Percentiles rank a stretch among this genome's conserved stretches.
Conservation (phyloP, 2,888 invertebrate genomes). For the Aelia acuminata region DNA sequence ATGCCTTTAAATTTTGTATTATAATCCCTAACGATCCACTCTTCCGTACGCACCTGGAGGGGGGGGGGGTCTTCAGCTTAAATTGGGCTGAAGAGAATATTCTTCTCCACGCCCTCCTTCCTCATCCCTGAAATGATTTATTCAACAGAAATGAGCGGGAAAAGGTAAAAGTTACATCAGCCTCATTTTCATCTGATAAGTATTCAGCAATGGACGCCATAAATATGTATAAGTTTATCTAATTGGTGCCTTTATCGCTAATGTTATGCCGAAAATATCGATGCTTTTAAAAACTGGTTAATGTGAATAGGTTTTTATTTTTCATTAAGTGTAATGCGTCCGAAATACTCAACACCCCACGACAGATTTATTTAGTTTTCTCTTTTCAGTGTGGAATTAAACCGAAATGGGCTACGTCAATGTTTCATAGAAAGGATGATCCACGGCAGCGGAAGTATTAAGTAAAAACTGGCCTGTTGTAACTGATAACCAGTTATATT, state of each 20-base stretch:
- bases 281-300: background rate
- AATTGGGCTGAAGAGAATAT: conserved; percentile 27
- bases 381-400: too few species aligned
- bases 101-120: conserved; percentile 6
- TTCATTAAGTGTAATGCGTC: background rate
- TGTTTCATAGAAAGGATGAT: too few species aligned
- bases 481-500: too few species aligned
- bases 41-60: background rate
- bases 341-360: background rate
- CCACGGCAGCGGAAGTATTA: too few species aligned
- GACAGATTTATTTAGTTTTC: too few species aligned
- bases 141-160: conserved; percentile 18
- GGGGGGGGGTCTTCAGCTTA: background rate
- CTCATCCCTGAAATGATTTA: background rate
- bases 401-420: too few species aligned
- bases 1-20: background rate
- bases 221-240: conserved; percentile 28
- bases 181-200: conserved; percentile 10
- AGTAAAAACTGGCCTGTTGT: too few species aligned
- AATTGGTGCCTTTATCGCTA: background rate
- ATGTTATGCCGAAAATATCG: background rate
- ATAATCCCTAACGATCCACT: background rate
- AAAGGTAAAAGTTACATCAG: conserved; percentile 4
- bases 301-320: background rate
- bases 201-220: background rate